Evolutionary conservation across 2,113 vertebrate species (phyloP).

Genomic region (Centropristis striata): DNA sequence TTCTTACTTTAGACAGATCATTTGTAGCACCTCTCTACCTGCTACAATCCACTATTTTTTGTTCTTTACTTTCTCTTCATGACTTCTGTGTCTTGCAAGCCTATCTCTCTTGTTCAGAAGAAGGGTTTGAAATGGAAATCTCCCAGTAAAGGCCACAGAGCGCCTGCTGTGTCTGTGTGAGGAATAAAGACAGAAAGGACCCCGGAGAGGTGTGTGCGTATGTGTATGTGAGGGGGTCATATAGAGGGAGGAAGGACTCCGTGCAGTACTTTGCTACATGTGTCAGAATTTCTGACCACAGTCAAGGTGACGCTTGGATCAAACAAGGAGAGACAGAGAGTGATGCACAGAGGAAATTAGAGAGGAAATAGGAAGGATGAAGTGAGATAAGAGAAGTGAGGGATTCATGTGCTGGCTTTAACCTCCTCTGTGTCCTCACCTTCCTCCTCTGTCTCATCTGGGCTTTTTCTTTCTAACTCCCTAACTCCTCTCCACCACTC

Average conservation of each 20-base stretch:
- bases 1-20: no score
- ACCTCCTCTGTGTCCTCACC: slow-evolving; percentile 26
- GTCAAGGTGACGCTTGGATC: slow-evolving; percentile 40
- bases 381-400: slow-evolving; percentile 16
- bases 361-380: slow-evolving; percentile 10
- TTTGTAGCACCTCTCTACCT: no score
- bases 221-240: slow-evolving; percentile 23
- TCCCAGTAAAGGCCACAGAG: slow-evolving; percentile 61
- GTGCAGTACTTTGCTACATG: slow-evolving; percentile 41
- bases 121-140: slow-evolving; percentile 75
- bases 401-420: slow-evolving; percentile 3
- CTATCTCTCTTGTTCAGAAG: slow-evolving; percentile 44
- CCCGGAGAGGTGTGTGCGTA: slow-evolving; percentile 46
- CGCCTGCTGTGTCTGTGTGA: slow-evolving; percentile 56
- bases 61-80: neutral
- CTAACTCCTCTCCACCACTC: slow-evolving; percentile 37
- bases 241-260: slow-evolving; percentile 33
- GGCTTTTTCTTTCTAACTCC: slow-evolving; percentile 24
- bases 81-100: slow-evolving; percentile 17
- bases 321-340: slow-evolving; percentile 19
- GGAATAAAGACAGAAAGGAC: slow-evolving; percentile 64
- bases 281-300: slow-evolving; percentile 52
- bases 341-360: slow-evolving; percentile 1
- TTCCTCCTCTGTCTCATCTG: slow-evolving; percentile 13
- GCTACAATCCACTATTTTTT: slow-evolving; percentile 2